phyloP scores from a whole-genome alignment of 2,113 vertebrate genomes.

The Spilogale gracilis region DNA sequence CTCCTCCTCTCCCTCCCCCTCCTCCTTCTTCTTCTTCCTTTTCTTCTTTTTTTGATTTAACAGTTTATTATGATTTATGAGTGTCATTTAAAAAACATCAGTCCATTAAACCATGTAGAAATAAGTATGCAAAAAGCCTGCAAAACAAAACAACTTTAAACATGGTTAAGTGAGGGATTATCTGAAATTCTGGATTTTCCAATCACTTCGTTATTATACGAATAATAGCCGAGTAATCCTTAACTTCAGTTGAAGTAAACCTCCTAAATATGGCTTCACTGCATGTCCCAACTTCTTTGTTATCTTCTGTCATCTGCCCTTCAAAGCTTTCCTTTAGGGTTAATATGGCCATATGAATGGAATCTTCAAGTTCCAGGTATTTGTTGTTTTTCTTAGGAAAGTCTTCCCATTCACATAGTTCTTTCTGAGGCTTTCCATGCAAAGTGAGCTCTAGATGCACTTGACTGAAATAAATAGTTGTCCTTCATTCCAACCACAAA shows the following conservation, averaged over 20 bases:
- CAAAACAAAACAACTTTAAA: slow-evolving; percentile 86
- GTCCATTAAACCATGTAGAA: slow-evolving; percentile 89
- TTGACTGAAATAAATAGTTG: slow-evolving; percentile 98
- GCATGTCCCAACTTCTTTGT: slow-evolving; percentile 99
- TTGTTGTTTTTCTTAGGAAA: slow-evolving; percentile 99
- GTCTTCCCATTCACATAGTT: slow-evolving; percentile 99
- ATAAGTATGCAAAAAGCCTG: slow-evolving; percentile 90
- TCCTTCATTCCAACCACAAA: slow-evolving; percentile 99
- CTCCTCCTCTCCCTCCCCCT: too few species aligned
- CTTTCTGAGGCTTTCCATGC: slow-evolving; percentile 99
- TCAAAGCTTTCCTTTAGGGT: slow-evolving; percentile 99
- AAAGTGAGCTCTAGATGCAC: slow-evolving; percentile 99
- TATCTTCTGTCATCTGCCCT: slow-evolving; percentile 99
- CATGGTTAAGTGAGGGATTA: slow-evolving; percentile 66
- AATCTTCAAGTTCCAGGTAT: slow-evolving; percentile 98
- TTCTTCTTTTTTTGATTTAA: background rate
- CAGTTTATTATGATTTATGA: slow-evolving; percentile 83
- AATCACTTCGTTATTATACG: slow-evolving; percentile 87
- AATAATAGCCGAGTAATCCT: slow-evolving; percentile 98
- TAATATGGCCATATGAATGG: slow-evolving; percentile 98
- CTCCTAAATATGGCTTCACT: slow-evolving; percentile 97
- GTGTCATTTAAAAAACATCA: slow-evolving; percentile 89
- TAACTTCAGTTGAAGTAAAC: slow-evolving; percentile 97
- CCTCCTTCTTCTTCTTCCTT: background rate
- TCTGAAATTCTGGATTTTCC: slow-evolving; percentile 57